These are phyloP conservation scores for Gymnorhina tibicen DNA, from an alignment of 2,113 vertebrate species.

Conservation along the genomic window DNA sequence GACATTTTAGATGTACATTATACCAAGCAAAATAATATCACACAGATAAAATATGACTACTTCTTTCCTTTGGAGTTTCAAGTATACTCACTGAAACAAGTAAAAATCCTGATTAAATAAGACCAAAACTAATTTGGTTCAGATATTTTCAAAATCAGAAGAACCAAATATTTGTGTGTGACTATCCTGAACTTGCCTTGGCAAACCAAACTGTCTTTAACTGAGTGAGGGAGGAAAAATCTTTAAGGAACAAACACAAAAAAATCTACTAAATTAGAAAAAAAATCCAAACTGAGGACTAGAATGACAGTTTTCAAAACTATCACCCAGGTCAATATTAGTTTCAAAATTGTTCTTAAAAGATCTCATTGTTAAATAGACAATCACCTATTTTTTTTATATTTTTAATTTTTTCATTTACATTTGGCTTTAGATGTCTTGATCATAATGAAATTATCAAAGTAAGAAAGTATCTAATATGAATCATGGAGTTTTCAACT, in stretches of 20 bases:
- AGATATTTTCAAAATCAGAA: background rate
- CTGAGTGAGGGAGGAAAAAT: rapidly evolving
- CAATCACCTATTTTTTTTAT: rapidly evolving
- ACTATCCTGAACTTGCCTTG: background rate
- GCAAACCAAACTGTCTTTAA: background rate
- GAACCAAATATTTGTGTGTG: background rate
- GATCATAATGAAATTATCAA: background rate
- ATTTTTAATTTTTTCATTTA: background rate
- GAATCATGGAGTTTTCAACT: background rate
- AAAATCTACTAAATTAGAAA: background rate
- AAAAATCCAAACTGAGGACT: rapidly evolving
- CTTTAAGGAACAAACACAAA: background rate
- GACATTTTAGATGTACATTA: background rate
- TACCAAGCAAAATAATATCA: background rate
- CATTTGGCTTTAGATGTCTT: background rate
- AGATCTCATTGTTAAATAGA: background rate
- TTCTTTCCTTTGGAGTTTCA: background rate
- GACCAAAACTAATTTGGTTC: background rate
- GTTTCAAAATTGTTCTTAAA: background rate
- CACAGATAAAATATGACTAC: background rate
- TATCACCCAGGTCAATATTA: background rate
- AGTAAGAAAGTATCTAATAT: background rate
- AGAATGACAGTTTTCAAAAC: background rate
- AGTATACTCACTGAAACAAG: background rate
- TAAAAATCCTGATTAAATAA: background rate